Conservation (phyloP, 1,140 invertebrate species). For the Eurosta solidaginis region DNA sequence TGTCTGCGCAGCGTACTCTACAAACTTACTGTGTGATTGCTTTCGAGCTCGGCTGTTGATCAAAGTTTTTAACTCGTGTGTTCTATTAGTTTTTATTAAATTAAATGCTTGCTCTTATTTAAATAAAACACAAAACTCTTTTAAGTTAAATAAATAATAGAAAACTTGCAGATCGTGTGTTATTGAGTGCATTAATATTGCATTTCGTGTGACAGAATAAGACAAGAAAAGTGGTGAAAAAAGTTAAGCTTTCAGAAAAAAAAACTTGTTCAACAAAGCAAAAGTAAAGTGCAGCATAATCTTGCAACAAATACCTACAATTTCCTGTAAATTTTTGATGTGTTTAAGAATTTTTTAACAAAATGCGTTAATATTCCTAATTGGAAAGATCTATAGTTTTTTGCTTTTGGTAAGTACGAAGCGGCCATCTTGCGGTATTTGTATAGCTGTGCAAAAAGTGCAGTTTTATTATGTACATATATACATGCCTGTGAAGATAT, state of each 20-base stretch:
- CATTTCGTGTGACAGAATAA: background rate
- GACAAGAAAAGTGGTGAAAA: background rate
- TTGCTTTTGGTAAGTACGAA: background rate
- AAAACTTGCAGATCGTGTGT: too few species aligned
- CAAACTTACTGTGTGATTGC: background rate
- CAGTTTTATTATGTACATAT: background rate
- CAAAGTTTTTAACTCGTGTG: background rate
- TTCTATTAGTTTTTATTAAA: background rate
- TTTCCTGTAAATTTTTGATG: background rate
- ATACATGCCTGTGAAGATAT: too few species aligned
- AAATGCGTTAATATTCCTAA: too few species aligned
- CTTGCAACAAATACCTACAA: background rate
- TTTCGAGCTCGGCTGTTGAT: background rate
- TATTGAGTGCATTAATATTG: background rate
- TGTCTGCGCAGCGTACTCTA: slow-evolving; percentile 11
- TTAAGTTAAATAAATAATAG: background rate
- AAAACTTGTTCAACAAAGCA: slow-evolving; percentile 16
- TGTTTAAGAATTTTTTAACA: background rate
- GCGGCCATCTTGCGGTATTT: background rate
- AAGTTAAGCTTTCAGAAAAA: background rate
- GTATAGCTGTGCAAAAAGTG: background rate
- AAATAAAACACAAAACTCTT: too few species aligned
- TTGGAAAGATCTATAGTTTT: background rate
- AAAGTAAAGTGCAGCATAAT: background rate
- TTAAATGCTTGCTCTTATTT: background rate